These are phyloP conservation scores for Peromyscus attwateri DNA, from an alignment of 2,797 vertebrate species.

Conservation along the genomic window DNA sequence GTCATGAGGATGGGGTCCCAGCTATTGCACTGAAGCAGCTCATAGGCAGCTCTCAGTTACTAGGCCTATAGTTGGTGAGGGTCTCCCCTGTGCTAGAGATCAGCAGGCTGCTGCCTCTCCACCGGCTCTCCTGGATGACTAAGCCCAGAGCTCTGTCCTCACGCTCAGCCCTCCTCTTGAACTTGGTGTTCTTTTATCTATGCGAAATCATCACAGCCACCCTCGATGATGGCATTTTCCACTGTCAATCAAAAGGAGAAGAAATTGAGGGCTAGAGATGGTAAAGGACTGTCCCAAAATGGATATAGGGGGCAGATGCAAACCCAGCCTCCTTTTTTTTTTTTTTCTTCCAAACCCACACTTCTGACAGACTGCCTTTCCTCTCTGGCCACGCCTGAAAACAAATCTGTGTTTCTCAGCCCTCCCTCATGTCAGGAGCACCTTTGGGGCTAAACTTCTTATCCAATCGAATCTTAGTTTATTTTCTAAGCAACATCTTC, in stretches of 20 bases:
- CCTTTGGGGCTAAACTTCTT: background rate
- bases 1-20: background rate
- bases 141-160: background rate
- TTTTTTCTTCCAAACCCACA: background rate
- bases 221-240: background rate
- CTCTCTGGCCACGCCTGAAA: background rate
- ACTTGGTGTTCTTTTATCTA: background rate
- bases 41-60: background rate
- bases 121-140: background rate
- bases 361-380: background rate
- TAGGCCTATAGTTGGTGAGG: no score
- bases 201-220: background rate
- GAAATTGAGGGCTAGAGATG: background rate
- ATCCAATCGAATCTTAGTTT: background rate
- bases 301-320: fast-evolving
- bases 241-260: background rate
- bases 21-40: background rate
- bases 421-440: no score
- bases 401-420: background rate
- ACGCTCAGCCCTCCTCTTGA: background rate
- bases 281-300: background rate
- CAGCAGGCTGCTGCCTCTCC: background rate
- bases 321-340: background rate
- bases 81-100: background rate
- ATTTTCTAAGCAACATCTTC: constrained; percentile 21